Base-by-base conservation (phyloP, 1,140 invertebrate genomes). In the Drosophila eugracilis region DNA sequence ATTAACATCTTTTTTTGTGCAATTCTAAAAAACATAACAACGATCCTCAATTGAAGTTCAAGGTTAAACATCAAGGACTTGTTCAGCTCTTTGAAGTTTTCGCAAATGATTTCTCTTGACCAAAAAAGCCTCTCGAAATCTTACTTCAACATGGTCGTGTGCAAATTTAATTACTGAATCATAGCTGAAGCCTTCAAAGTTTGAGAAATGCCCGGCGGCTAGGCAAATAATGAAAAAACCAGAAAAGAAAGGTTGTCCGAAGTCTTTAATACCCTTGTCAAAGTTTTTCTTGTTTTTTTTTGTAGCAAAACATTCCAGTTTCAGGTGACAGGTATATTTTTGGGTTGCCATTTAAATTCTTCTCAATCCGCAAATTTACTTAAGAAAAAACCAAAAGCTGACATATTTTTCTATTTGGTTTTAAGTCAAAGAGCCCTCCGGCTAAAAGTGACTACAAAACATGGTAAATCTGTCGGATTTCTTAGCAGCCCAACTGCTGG, bases 91-190 rank as follows among this genome's bases (percentile, higher is more conserved):
- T 66, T 34, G 58, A 30, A 49, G 47, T 63, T 45, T 54, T 48
- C 14, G 32, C 32, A 15, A 65, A 57, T 19, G 32, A 45, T n/a
- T n/a, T 14, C 45, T 50, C 59, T 65, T 45, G 10, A 44, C 36
- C 36, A 39, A 66, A 41, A 41, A 19, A 48, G 42, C n/a, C 65
- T 22, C 62, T 66, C 59, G 36, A 77, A 62, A 49, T n/a, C 4
- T 36, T n/a, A 14, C 70, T 37, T 49, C 45, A 77, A 24, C 42
- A 39, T 65, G 77, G 39, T 62, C 39, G 63, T 80, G 49, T 45
- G 71, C 63, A 72, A 85, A 79, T 86, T 80, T 73, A 84, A 85
- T 85, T 85, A 85, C 66, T 63, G 78, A 81, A 63, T 81, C 76
- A 76, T 17, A 62, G 30, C 26, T 37, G 24, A 39, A 67, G 57